A percentile compares a stretch with the other conserved stretches of the same genome.
phyloP scores from a whole-genome alignment of 2,888 invertebrate genomes.

The Nephrotoma appendiculata region DNA sequence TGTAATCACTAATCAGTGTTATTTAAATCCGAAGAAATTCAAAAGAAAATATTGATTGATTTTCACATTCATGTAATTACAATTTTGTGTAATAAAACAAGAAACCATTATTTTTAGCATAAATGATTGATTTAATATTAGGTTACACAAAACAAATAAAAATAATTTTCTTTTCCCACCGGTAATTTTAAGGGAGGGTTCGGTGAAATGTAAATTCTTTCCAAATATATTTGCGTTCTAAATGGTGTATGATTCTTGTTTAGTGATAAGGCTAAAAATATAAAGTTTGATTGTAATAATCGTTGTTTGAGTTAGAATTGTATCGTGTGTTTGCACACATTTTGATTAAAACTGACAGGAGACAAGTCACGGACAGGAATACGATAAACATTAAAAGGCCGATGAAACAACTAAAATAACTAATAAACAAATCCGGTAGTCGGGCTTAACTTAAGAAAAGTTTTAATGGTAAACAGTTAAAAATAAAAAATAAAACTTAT shows the following conservation, averaged over 20 bases:
- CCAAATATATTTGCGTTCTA: neutral
- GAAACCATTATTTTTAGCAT: neutral
- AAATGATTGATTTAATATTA: neutral
- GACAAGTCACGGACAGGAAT: too few species aligned
- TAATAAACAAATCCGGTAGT: too few species aligned
- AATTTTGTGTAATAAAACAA: neutral
- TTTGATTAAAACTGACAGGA: too few species aligned
- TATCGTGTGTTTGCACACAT: too few species aligned
- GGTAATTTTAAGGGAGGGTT: neutral
- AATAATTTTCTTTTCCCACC: neutral
- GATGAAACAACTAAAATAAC: too few species aligned
- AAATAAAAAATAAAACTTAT: too few species aligned
- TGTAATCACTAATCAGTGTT: neutral
- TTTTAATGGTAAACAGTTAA: too few species aligned
- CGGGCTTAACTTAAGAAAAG: too few species aligned
- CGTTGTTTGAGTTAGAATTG: too few species aligned
- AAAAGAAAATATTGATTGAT: neutral
- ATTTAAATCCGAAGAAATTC: neutral
- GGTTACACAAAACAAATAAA: neutral
- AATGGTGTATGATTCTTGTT: neutral
- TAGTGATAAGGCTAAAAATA: neutral
- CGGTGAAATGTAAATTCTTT: neutral
- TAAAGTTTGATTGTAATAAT: too few species aligned
- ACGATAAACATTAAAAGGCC: too few species aligned
- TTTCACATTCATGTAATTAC: neutral